phyloP scores from a whole-genome alignment of 1,140 invertebrate genomes.

The Drosophila hydei region DNA sequence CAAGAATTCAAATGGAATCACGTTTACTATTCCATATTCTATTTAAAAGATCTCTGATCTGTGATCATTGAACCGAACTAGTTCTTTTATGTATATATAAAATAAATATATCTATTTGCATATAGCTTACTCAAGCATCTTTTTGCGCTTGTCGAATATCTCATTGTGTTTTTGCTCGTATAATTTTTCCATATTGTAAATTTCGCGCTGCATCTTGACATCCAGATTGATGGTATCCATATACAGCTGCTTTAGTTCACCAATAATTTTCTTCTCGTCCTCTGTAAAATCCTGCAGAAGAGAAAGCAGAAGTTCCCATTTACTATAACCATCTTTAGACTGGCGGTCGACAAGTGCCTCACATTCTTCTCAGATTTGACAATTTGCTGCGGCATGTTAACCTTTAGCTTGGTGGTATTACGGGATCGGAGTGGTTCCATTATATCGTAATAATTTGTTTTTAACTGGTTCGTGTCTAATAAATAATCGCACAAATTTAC shows the following conservation, averaged over 20 bases:
- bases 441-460: not conserved
- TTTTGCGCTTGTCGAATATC: slow-evolving; percentile 75
- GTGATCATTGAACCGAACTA: too few relatives aligned
- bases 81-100: too few relatives aligned
- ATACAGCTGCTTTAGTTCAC: slow-evolving; percentile 94
- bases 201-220: slow-evolving; percentile 94
- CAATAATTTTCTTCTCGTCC: slow-evolving; percentile 90
- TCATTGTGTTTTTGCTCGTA: slow-evolving; percentile 86
- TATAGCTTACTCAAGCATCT: slow-evolving; percentile 67
- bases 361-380: slow-evolving; percentile 37
- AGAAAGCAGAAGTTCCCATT: not conserved
- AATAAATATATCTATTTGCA: too few relatives aligned
- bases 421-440: slow-evolving; percentile 29
- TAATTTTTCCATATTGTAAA: slow-evolving; percentile 93
- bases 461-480: not conserved
- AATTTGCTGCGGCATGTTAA: slow-evolving; percentile 10
- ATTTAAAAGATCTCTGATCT: too few relatives aligned
- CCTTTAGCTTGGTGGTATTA: slow-evolving; percentile 32
- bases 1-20: too few relatives aligned
- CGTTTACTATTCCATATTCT: too few relatives aligned
- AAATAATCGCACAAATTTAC: slow-evolving; percentile 8
- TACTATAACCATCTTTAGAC: not conserved
- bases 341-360: not conserved
- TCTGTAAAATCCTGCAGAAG: slow-evolving; percentile 81
- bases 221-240: slow-evolving; percentile 91